These are phyloP conservation scores for Takifugu ocellatus DNA, from an alignment of 2,797 vertebrate genomes.

Conservation along the genomic window DNA sequence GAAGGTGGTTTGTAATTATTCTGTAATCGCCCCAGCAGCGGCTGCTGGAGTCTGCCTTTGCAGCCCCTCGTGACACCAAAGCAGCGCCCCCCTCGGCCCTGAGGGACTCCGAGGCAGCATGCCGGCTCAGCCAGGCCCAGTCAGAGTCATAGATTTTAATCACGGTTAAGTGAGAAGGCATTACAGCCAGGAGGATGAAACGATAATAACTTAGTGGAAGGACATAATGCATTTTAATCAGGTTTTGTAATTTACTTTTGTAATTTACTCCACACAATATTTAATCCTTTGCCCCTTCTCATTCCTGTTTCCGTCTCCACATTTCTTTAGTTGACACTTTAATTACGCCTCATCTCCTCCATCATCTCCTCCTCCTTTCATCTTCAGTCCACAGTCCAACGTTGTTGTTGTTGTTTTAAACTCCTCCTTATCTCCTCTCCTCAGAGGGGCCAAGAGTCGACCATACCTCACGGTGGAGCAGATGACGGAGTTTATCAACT, in stretches of 20 bases:
- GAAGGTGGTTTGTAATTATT: conserved; percentile 4
- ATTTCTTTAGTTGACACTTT: conserved; percentile 15
- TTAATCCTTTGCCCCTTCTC: conserved; percentile 40
- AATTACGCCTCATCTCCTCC: conserved; percentile 34
- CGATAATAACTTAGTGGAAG: conserved; percentile 35
- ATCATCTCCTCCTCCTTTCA: conserved; percentile 5
- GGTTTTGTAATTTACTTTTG: conserved; percentile 52
- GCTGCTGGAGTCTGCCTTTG: background rate
- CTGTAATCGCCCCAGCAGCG: conserved; percentile 8
- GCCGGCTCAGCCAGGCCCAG: conserved; percentile 18
- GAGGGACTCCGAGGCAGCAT: conserved; percentile 25
- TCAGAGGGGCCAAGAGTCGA: conserved; percentile 91
- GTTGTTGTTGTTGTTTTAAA: conserved; percentile 1
- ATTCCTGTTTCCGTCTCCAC: conserved; percentile 13
- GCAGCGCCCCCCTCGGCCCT: conserved; percentile 10
- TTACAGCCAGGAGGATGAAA: conserved; percentile 34
- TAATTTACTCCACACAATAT: conserved; percentile 55
- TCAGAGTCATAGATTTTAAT: conserved; percentile 57
- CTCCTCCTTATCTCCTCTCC: background rate
- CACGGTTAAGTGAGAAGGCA: conserved; percentile 49
- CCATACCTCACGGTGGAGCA: conserved; percentile 92
- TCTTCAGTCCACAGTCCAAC: conserved; percentile 2
- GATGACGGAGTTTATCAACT: conserved; percentile 97
- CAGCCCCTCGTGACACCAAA: conserved; percentile 3
- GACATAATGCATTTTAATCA: conserved; percentile 53